Evolutionary conservation across 2,888 invertebrate genomes (phyloP).

Genomic region (Trachelus stipa): DNA sequence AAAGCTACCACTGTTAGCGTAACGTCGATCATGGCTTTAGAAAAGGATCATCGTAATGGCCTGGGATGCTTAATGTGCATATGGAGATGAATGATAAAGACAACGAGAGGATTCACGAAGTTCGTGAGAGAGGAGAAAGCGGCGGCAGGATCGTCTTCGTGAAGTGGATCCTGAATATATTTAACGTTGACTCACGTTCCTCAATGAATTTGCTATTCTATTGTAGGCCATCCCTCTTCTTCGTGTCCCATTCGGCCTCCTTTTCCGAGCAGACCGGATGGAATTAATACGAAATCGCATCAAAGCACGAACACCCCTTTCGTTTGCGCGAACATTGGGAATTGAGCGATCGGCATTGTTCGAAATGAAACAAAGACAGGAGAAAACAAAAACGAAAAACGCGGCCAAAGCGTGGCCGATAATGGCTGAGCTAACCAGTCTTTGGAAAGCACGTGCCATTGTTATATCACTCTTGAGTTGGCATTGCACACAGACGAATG

Average conservation of each 20-base stretch:
- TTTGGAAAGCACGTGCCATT: constrained; percentile 30
- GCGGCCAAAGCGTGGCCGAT: constrained; percentile 27
- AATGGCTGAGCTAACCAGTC: constrained; percentile 34
- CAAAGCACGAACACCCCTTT: constrained; percentile 26
- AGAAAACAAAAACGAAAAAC: constrained; percentile 31
- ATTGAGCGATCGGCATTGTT: constrained; percentile 40
- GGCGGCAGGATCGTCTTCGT: neutral
- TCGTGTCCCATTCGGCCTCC: neutral
- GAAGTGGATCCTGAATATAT: neutral
- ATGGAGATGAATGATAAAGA: neutral
- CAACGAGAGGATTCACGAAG: neutral
- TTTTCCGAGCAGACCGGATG: neutral
- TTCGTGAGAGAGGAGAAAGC: neutral
- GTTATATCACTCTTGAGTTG: constrained; percentile 18
- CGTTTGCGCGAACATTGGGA: constrained; percentile 34
- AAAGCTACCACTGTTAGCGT: neutral
- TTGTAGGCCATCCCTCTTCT: neutral
- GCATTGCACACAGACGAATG: neutral
- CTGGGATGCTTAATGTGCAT: neutral
- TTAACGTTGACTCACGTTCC: neutral
- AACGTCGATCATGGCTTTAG: neutral
- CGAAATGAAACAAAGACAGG: constrained; percentile 36
- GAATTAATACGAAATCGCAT: constrained; percentile 31
- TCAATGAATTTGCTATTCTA: neutral
- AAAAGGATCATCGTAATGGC: neutral